phyloP scores from a whole-genome alignment of 2,113 vertebrate genomes.

The Cyprinodon variegatus region DNA sequence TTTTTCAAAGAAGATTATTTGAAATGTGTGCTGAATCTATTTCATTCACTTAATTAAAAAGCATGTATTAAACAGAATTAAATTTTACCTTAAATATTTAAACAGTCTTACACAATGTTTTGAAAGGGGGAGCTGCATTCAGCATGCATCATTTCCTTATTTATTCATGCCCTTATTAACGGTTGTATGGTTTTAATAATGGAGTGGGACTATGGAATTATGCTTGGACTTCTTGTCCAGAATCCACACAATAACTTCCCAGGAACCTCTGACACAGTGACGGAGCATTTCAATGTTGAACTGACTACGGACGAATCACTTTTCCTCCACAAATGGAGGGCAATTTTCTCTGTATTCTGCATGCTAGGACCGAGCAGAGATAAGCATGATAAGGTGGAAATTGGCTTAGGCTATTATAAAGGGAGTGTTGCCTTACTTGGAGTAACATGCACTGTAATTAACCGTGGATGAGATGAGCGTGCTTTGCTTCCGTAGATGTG shows the following conservation, averaged over 20 bases:
- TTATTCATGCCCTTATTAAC: constrained; percentile 30
- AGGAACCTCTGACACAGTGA: constrained; percentile 52
- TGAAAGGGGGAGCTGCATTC: constrained; percentile 13
- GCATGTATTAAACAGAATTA: constrained; percentile 13
- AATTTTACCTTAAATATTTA: constrained; percentile 18
- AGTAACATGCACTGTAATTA: constrained; percentile 73
- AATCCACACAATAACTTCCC: constrained; percentile 44
- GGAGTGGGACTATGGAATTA: constrained; percentile 34
- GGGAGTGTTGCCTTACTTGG: constrained; percentile 53
- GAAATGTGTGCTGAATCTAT: constrained; percentile 32
- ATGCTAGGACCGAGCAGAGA: constrained; percentile 68
- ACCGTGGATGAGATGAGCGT: constrained; percentile 48
- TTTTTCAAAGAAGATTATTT: constrained; percentile 10
- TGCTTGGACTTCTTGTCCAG: constrained; percentile 24
- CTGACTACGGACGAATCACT: constrained; percentile 42
- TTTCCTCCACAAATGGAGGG: constrained; percentile 60
- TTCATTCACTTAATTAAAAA: constrained; percentile 29
- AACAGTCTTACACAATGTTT: not conserved
- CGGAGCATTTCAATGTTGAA: constrained; percentile 43
- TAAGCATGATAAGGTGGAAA: constrained; percentile 79
- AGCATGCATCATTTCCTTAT: constrained; percentile 8
- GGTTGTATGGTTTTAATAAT: constrained; percentile 43
- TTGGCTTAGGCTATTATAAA: constrained; percentile 69
- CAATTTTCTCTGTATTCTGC: constrained; percentile 75
- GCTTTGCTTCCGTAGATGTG: constrained; percentile 58